Conservation (phyloP, 2,888 invertebrate species). For the Nephrotoma guestfalica region DNA sequence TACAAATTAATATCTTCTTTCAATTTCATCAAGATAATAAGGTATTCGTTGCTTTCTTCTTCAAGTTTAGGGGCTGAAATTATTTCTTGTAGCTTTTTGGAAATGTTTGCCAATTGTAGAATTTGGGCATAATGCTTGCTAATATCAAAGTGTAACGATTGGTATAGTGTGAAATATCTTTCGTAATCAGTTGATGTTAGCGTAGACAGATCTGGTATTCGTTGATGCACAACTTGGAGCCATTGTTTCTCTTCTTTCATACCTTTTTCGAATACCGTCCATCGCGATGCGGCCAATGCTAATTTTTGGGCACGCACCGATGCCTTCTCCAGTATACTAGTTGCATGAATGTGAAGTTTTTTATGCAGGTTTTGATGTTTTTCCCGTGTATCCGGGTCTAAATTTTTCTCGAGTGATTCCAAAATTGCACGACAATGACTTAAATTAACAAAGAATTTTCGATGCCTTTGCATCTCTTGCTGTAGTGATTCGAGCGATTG, state of each 20-base stretch:
- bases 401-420: constrained; percentile 70
- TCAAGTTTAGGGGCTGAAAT: constrained; percentile 62
- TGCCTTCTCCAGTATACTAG: constrained; percentile 62
- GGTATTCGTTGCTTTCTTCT: constrained; percentile 53
- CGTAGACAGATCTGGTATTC: constrained; percentile 64
- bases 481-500: constrained; percentile 64
- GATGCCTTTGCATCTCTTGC: constrained; percentile 77
- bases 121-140: constrained; percentile 68
- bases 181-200: constrained; percentile 74
- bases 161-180: constrained; percentile 69
- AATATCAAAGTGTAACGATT: constrained; percentile 63
- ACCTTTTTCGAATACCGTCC: constrained; percentile 66
- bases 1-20: constrained; percentile 64
- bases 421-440: constrained; percentile 76
- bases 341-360: constrained; percentile 61
- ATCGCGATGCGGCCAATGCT: constrained; percentile 71
- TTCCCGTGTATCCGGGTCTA: constrained; percentile 63
- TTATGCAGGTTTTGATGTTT: constrained; percentile 60
- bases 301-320: constrained; percentile 68
- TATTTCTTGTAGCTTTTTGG: constrained; percentile 57
- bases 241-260: constrained; percentile 72
- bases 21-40: constrained; percentile 55
- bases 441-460: constrained; percentile 76
- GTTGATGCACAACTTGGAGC: constrained; percentile 69
- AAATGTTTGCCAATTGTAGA: constrained; percentile 53